Evolutionary conservation across 1,140 invertebrate genomes (phyloP).

Genomic region (Venturia canescens): DNA sequence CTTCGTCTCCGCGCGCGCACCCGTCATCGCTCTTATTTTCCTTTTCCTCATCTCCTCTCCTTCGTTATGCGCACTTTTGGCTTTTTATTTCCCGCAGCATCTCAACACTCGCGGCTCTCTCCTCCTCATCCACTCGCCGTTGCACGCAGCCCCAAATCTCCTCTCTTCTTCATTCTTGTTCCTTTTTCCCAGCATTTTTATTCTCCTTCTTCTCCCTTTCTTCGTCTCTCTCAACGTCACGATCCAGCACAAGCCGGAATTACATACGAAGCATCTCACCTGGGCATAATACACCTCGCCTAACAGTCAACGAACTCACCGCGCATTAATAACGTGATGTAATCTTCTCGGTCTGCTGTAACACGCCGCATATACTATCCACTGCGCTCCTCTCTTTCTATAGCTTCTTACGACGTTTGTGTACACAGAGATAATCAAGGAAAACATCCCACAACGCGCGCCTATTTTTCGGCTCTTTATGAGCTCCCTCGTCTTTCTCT

Average conservation of each 20-base stretch:
- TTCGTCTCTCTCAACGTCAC: constrained; percentile 42
- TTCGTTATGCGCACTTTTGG: background rate
- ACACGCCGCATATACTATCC: constrained; percentile 7
- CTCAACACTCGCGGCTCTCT: background rate
- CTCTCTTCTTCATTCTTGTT: constrained; percentile 14
- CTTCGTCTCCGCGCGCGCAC: background rate
- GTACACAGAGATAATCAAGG: background rate
- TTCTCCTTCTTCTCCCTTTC: background rate
- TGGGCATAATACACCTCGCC: constrained; percentile 41
- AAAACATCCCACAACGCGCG: too few species aligned
- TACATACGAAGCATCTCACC: constrained; percentile 42
- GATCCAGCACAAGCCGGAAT: constrained; percentile 47
- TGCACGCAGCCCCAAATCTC: too few species aligned
- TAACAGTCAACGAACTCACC: constrained; percentile 58
- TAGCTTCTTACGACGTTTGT: background rate
- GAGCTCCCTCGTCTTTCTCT: too few species aligned
- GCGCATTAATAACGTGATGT: constrained; percentile 66
- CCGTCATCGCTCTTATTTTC: constrained; percentile 29
- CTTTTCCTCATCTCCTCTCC: background rate
- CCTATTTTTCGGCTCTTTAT: too few species aligned
- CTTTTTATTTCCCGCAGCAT: background rate
- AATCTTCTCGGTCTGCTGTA: constrained; percentile 50
- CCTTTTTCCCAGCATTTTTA: background rate
- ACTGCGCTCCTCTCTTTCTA: background rate
- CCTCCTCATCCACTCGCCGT: too few species aligned